These are phyloP conservation scores for Drosophila pseudoananassae DNA, from an alignment of 1,140 invertebrate species.

Conservation along the genomic window DNA sequence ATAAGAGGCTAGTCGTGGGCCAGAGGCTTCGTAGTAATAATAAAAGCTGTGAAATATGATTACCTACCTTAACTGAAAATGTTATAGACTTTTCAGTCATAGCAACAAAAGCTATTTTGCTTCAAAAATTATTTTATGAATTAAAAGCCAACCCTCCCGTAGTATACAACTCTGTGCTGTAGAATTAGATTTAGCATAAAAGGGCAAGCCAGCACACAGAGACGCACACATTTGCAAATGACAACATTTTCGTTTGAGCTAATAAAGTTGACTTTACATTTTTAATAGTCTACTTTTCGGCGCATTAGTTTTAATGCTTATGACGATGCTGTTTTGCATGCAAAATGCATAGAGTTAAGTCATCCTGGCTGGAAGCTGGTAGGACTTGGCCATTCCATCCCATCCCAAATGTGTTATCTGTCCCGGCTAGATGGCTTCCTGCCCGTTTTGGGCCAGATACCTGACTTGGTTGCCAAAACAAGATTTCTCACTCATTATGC, in stretches of 20 bases:
- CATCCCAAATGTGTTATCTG: constrained; percentile 3
- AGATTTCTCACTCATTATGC: constrained; percentile 41
- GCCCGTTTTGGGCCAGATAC: constrained; percentile 22
- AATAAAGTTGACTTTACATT: constrained; percentile 70
- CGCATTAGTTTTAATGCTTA: constrained; percentile 75
- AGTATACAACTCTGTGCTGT: constrained; percentile 2
- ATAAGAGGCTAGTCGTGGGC: background rate
- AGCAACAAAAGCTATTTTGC: background rate
- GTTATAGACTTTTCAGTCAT: background rate
- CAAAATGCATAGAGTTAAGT: constrained; percentile 22
- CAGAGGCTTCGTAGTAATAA: background rate
- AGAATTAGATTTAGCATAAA: background rate
- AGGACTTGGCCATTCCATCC: background rate
- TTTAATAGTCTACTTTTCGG: constrained; percentile 74
- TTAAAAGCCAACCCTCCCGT: constrained; percentile 5
- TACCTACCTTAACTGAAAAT: background rate
- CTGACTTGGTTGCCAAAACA: constrained; percentile 49
- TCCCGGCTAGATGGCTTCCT: constrained; percentile 14
- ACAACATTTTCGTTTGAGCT: constrained; percentile 37
- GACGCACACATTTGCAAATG: constrained; percentile 24
- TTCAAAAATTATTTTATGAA: background rate
- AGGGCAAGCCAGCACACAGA: constrained; percentile 18
- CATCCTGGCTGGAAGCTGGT: background rate
- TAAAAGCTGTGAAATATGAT: background rate
- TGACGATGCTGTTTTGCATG: constrained; percentile 40